phyloP scores from a whole-genome alignment of 2,113 vertebrate genomes.

The Cygnus atratus region DNA sequence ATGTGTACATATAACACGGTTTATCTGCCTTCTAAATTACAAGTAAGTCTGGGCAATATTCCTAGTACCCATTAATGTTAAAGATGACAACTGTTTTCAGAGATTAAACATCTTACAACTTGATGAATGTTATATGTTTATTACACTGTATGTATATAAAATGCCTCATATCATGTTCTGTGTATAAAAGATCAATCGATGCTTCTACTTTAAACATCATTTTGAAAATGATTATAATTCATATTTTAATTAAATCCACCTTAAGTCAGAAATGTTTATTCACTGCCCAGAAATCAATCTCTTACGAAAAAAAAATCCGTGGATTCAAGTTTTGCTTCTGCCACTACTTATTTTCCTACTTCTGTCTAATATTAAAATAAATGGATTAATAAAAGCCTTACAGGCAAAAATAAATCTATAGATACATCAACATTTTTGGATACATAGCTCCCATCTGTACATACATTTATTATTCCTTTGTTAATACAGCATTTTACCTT shows the following conservation, averaged over 20 bases:
- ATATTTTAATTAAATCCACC: slow-evolving; percentile 62
- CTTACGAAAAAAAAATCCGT: neutral
- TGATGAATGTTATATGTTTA: slow-evolving; percentile 29
- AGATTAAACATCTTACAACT: slow-evolving; percentile 37
- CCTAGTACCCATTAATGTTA: slow-evolving; percentile 49
- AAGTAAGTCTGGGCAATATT: slow-evolving; percentile 7
- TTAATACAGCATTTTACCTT: neutral
- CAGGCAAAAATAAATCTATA: neutral
- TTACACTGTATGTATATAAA: neutral
- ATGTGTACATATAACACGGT: neutral
- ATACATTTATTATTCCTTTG: neutral
- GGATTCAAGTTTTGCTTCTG: slow-evolving; percentile 9
- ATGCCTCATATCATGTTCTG: neutral
- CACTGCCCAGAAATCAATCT: slow-evolving; percentile 39
- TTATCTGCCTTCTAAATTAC: slow-evolving; percentile 21
- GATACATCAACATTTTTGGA: neutral
- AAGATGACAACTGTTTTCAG: slow-evolving; percentile 47
- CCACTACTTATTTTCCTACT: slow-evolving; percentile 5
- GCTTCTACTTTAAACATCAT: slow-evolving; percentile 13
- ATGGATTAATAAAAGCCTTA: neutral
- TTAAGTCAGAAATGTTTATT: slow-evolving; percentile 26
- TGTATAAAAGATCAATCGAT: slow-evolving; percentile 21
- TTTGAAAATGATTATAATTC: slow-evolving; percentile 37
- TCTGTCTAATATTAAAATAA: slow-evolving; percentile 18
- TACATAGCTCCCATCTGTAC: neutral